These are phyloP conservation scores for Leptopilina boulardi DNA, from an alignment of 1,140 invertebrate genomes.

Conservation along the genomic window DNA sequence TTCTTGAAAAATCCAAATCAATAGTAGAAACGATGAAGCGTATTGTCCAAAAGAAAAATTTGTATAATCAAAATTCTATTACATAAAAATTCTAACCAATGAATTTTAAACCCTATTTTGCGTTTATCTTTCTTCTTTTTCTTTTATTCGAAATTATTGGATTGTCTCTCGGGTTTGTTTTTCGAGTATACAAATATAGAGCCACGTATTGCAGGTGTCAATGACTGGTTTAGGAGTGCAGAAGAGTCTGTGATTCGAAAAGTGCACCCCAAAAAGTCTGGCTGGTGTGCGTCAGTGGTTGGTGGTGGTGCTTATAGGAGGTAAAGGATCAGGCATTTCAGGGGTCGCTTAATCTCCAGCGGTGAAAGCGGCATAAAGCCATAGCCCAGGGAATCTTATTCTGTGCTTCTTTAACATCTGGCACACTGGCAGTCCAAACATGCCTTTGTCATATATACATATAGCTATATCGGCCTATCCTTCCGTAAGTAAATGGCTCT, in stretches of 20 bases:
- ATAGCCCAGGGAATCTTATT: slow-evolving; percentile 60
- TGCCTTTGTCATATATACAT: slow-evolving; percentile 58
- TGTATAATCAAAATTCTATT: no score
- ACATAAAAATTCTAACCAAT: no score
- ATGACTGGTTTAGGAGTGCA: neutral
- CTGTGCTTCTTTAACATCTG: slow-evolving; percentile 64
- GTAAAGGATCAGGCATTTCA: slow-evolving; percentile 33
- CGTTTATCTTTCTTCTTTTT: no score
- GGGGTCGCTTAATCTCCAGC: slow-evolving; percentile 59
- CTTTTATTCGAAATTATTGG: no score
- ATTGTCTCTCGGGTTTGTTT: no score
- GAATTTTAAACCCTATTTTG: no score
- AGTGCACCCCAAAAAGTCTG: neutral
- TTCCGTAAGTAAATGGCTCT: slow-evolving; percentile 62
- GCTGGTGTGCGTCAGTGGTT: neutral
- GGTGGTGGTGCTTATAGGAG: neutral
- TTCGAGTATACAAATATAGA: no score
- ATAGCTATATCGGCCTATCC: slow-evolving; percentile 51
- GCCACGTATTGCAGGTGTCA: neutral
- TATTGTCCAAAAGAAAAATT: no score
- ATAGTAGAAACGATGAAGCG: no score
- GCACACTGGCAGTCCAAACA: slow-evolving; percentile 68
- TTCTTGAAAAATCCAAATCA: no score
- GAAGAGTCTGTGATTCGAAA: no score
- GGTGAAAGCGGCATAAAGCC: slow-evolving; percentile 64